Evolutionary conservation across 2,797 vertebrate species (phyloP).

Genomic region (Nyctalus aviator): DNA sequence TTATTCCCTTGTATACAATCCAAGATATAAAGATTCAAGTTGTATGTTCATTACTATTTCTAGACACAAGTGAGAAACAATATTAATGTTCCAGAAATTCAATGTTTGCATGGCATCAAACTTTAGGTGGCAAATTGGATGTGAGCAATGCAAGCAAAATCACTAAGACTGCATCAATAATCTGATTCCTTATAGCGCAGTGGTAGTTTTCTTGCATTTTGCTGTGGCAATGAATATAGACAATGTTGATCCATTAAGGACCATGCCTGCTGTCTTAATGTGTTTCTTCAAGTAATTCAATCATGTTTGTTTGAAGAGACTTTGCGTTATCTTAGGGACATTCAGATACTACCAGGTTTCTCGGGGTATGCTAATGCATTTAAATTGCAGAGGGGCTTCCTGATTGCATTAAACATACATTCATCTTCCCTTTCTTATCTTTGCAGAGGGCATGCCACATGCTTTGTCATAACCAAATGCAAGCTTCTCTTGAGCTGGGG

Average conservation of each 20-base stretch:
- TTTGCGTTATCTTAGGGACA: conserved; percentile 7
- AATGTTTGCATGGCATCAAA: conserved; percentile 35
- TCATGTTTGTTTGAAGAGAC: conserved; percentile 66
- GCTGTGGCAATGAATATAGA: conserved; percentile 23
- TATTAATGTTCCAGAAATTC: conserved; percentile 44
- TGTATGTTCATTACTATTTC: background rate
- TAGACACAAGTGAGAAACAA: background rate
- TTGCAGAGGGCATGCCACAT: conserved; percentile 38
- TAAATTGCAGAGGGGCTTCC: conserved; percentile 49
- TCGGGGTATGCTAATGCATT: conserved; percentile 40
- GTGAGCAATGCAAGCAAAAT: background rate
- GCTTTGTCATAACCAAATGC: conserved; percentile 42
- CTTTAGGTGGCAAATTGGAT: conserved; percentile 43
- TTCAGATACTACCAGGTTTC: conserved; percentile 13
- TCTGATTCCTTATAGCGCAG: background rate
- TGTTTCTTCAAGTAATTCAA: conserved; percentile 57
- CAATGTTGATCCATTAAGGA: conserved; percentile 45
- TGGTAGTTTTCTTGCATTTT: conserved; percentile 14
- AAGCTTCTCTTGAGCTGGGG: conserved; percentile 7
- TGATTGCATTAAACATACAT: conserved; percentile 69
- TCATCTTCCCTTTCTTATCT: conserved; percentile 24
- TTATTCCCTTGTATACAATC: background rate
- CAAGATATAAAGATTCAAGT: conserved; percentile 21
- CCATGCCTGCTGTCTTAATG: conserved; percentile 38
- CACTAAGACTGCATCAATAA: background rate